These are phyloP conservation scores for Apostichopus leukothele DNA, from an alignment of 53 echinoderm and acorn worm species.

Conservation along the genomic window DNA sequence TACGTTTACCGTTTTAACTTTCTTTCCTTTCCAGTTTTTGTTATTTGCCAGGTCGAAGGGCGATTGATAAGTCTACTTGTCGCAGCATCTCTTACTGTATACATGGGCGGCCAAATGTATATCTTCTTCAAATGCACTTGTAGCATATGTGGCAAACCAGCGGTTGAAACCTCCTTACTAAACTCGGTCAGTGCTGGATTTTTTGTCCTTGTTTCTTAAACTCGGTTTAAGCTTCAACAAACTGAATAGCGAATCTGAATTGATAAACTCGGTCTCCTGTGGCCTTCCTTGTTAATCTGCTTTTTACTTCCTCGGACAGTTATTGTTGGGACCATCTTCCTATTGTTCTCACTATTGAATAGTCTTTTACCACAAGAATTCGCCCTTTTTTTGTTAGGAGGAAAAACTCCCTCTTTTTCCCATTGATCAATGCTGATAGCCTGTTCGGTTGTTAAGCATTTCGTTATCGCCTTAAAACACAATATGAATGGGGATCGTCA, in stretches of 20 bases:
- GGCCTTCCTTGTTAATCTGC: neutral
- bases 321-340: constrained; percentile 17
- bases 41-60: too few species aligned
- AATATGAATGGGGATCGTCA: neutral
- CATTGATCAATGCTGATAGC: neutral
- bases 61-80: neutral
- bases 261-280: neutral
- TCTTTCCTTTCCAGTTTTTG: too few species aligned
- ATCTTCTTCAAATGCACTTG: neutral
- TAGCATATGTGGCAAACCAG: neutral
- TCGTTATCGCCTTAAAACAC: neutral
- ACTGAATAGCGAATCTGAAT: neutral
- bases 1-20: too few species aligned
- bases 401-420: neutral
- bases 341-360: constrained; percentile 4
- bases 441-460: neutral
- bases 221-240: neutral
- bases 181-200: neutral
- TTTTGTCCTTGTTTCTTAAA: neutral
- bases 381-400: constrained; percentile 15
- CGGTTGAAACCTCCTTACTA: neutral
- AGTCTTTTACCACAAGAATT: constrained; percentile 22
- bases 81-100: neutral
- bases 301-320: constrained; percentile 20
- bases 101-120: neutral